phyloP scores from a whole-genome alignment of 2,888 invertebrate genomes.

The Dryobota labecula region DNA sequence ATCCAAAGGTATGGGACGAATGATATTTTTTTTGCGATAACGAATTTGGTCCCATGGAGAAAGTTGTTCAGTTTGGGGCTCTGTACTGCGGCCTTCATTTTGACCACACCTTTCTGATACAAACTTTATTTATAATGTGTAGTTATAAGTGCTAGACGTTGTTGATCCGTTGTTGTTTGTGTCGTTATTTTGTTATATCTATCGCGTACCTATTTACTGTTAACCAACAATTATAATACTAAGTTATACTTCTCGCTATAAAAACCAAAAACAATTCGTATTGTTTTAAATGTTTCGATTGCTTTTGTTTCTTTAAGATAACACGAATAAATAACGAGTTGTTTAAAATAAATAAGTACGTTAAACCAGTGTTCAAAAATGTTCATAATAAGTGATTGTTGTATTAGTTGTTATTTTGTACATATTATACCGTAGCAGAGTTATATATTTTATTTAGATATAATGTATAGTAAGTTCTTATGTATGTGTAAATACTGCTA shows the following conservation, averaged over 20 bases:
- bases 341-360: slow-evolving; percentile 1
- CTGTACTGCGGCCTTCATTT: too few species aligned
- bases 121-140: slow-evolving; percentile 4
- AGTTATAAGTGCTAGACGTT: slow-evolving; percentile 27
- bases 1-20: too few species aligned
- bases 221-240: not conserved
- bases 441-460: slow-evolving; percentile 31
- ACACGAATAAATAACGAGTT: not conserved
- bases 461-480: slow-evolving; percentile 13
- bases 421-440: slow-evolving; percentile 18
- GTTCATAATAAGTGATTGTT: slow-evolving; percentile 24
- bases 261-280: not conserved
- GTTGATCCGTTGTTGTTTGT: slow-evolving; percentile 39
- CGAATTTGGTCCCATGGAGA: too few species aligned
- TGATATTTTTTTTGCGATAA: too few species aligned
- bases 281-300: slow-evolving; percentile 3
- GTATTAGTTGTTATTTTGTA: slow-evolving; percentile 16
- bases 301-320: slow-evolving; percentile 15
- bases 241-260: not conserved
- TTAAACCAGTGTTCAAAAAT: slow-evolving; percentile 31
- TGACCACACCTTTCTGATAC: too few species aligned
- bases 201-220: slow-evolving; percentile 26
- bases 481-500: slow-evolving; percentile 3
- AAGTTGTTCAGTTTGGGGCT: too few species aligned
- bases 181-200: slow-evolving; percentile 46